Base-by-base conservation (phyloP, 2,888 invertebrate species). In the Trichopria drosophilae region DNA sequence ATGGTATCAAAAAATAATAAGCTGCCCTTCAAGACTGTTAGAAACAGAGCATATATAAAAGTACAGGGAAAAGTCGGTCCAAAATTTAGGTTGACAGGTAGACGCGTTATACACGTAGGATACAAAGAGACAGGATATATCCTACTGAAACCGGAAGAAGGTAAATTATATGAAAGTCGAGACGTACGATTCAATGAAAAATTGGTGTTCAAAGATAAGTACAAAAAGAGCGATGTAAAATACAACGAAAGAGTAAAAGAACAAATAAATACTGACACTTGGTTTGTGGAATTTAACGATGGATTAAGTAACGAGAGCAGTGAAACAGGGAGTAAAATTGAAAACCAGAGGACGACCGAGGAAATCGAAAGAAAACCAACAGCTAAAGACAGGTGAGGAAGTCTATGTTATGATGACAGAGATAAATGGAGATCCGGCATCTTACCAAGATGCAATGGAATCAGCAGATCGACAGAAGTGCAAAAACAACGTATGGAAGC, bases 1-100 rank as follows among this genome's bases (percentile, higher is more conserved):
- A 42, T 42, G 24, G 34, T 59, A 6, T 34, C 59, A 1, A 62
- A 61, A 50, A 35, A 61, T 6, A 57, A 61, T 34, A 63, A 52
- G 49, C 28, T 58, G 32, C 60, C 60, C 2, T 59, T 62, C 19
- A 49, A 32, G 10, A 32, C 42, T 45, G 20, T 20, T 4, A 43
- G 57, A 34, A 32, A 23, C 6, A 42, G 37, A 50, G 55, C 60
- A 4, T 45, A 51, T 6, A 9, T 50, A 41, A 9, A 24, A 44
- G 16, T 34, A 2, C 34, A 34, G 20, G n/a, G 34, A 34, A 34
- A 34, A 16, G 18, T 34, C 3, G 34, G 1, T n/a, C n/a, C n/a
- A n/a, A n/a, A n/a, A n/a, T n/a, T n/a, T n/a, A n/a, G n/a, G n/a
- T n/a, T n/a, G n/a, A 5, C 10, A 18, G 34, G 19, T 9, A 34